A percentile compares a stretch with the other conserved stretches of the same genome.
phyloP scores from a whole-genome alignment of 2,113 vertebrate species.

The Toxostoma redivivum region DNA sequence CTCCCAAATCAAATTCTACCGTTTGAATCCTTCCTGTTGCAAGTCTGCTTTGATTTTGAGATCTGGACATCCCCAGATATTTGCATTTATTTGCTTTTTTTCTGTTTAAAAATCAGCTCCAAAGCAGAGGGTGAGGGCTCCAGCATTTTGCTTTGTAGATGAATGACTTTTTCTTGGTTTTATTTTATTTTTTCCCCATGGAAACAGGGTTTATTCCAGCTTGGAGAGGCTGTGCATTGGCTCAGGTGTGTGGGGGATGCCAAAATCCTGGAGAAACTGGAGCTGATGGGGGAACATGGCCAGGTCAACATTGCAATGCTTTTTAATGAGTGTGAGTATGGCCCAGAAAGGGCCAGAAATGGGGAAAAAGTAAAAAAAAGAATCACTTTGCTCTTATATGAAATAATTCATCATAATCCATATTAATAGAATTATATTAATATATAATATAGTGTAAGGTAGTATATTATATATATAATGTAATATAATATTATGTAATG shows the following conservation, averaged over 20 bases:
- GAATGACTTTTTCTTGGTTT: neutral
- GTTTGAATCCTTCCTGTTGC: neutral
- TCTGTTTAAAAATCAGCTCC: neutral
- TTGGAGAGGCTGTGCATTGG: slow-evolving; percentile 72
- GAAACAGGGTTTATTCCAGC: slow-evolving; percentile 47
- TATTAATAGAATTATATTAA: too few species aligned
- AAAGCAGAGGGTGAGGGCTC: neutral
- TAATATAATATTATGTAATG: too few species aligned
- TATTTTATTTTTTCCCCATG: neutral
- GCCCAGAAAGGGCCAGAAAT: neutral
- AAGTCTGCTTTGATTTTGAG: neutral
- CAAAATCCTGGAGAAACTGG: slow-evolving; percentile 49
- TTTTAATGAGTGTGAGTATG: slow-evolving; percentile 84
- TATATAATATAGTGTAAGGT: too few species aligned
- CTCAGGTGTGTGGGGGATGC: slow-evolving; percentile 67
- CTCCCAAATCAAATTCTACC: neutral
- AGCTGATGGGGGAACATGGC: slow-evolving; percentile 51
- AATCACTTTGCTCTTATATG: neutral
- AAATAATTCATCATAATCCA: too few species aligned
- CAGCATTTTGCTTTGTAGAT: neutral
- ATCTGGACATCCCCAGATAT: too few species aligned
- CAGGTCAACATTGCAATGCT: slow-evolving; percentile 67
- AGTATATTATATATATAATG: too few species aligned
- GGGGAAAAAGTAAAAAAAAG: too few species aligned
- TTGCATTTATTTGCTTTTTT: neutral